Base-by-base conservation (phyloP, 2,113 vertebrate species). In the Cricetomys ansorgei region DNA sequence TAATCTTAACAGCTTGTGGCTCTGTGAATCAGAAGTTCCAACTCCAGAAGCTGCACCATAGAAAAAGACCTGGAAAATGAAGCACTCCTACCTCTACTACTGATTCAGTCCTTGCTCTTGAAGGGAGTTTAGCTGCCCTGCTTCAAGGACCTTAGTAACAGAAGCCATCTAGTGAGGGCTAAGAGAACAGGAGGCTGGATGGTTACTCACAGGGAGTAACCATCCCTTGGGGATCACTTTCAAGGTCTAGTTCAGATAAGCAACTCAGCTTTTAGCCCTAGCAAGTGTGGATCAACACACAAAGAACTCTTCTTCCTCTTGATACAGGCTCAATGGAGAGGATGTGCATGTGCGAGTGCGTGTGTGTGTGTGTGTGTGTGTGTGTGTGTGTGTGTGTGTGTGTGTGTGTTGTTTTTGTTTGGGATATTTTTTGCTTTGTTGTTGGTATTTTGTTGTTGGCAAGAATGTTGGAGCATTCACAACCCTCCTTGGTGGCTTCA, bases 181-280 rank as follows among this genome's bases (percentile, higher is more conserved):
- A 94, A 97, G 89, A 95, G 80, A 40, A 53, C 70, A 92, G 8
- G 2, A 75, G 83, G 76, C n/a, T 50, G 77, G 6, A 70, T 55
- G 94, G 69, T 95, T 79, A 88, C 86, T 97, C 94, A 96, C 69
- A 55, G 34, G 77, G 70, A 50, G 55, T 69, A 85, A 67, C 0
- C 0, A 37, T 1, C 81, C 85, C 31, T 89, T 91, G 45, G 76
- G 67, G 31, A 95, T 97, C 92, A 96, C 34, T 80, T 72, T 92
- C 89, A 96, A 96, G 62, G 90, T 94, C 92, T 96, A 93, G 34
- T 57, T 94, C 90, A 91, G 80, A 92, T 45, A 7, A 96, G 48
- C 73, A 92, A 73, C 31, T 65, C 43, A 50, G 29, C 64, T 96
- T 97, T 92, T 96, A 94, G 11, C 23, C 77, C 43, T 76, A n/a